Evolutionary conservation across 2,888 invertebrate genomes (phyloP).

Genomic region (Platycnemis pennipes): DNA sequence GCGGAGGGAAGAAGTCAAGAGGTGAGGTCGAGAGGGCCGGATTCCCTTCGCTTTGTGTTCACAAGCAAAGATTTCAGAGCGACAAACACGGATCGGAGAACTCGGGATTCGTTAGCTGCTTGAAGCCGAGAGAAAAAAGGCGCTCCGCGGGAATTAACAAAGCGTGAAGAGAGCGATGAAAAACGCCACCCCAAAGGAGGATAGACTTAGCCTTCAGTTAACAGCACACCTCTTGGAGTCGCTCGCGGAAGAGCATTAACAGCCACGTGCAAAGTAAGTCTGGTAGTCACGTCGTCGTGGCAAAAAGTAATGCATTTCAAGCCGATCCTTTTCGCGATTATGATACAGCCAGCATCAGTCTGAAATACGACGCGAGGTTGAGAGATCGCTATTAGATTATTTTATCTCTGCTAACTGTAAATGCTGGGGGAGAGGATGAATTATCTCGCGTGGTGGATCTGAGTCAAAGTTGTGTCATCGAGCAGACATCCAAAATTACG

Average conservation of each 20-base stretch:
- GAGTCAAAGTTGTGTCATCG: not conserved
- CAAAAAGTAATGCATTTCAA: not conserved
- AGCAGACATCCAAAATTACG: not conserved
- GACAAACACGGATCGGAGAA: conserved; percentile 53
- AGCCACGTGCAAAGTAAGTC: not conserved
- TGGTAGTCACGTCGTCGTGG: not conserved
- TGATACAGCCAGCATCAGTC: not conserved
- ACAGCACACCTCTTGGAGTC: not conserved
- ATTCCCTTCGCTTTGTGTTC: not conserved
- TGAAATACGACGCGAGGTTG: not conserved
- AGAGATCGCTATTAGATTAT: not conserved
- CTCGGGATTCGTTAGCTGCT: conserved; percentile 25
- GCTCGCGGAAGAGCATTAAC: not conserved
- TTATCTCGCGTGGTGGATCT: not conserved
- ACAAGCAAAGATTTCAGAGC: conserved; percentile 36
- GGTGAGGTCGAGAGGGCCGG: not conserved
- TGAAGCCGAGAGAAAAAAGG: not conserved
- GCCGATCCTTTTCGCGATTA: not conserved
- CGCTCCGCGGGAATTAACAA: conserved; percentile 34
- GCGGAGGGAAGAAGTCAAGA: not conserved
- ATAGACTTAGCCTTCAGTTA: not conserved
- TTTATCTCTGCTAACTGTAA: too few relatives aligned
- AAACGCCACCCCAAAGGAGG: not conserved
- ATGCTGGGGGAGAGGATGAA: not conserved
- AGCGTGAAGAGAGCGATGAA: conserved; percentile 44